Percentiles rank a stretch among this genome's conserved stretches.
Evolutionary conservation across 1,140 invertebrate genomes (phyloP).

Genomic region (Cydia amplana): DNA sequence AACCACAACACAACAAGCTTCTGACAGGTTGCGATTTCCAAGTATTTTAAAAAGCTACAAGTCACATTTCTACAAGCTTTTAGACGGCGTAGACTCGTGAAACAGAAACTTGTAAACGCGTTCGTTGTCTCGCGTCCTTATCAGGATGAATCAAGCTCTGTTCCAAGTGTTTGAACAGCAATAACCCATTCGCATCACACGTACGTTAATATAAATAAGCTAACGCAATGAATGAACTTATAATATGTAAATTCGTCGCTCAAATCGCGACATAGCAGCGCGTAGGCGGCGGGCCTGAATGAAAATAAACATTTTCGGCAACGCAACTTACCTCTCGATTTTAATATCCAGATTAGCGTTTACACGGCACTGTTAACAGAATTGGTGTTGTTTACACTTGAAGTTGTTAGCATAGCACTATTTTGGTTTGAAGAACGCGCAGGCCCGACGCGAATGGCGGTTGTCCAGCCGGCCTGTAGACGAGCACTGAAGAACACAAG

Average conservation of each 20-base stretch:
- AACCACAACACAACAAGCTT: constrained; percentile 31
- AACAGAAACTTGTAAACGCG: neutral
- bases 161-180: constrained; percentile 47
- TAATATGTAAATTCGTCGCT: constrained; percentile 77
- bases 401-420: constrained; percentile 66
- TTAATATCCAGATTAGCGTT: constrained; percentile 75
- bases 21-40: neutral
- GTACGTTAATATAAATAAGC: constrained; percentile 70
- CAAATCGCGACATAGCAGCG: constrained; percentile 71
- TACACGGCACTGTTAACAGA: constrained; percentile 62
- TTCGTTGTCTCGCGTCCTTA: constrained; percentile 34
- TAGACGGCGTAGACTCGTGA: neutral
- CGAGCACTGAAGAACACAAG: constrained; percentile 55
- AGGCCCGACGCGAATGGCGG: constrained; percentile 45
- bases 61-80: neutral
- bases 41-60: neutral
- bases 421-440: constrained; percentile 37
- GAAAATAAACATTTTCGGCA: constrained; percentile 68
- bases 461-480: constrained; percentile 52
- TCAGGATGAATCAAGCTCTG: constrained; percentile 53
- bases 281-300: constrained; percentile 73
- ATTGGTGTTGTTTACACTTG: constrained; percentile 57
- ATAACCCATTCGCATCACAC: constrained; percentile 67
- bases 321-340: constrained; percentile 70
- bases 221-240: constrained; percentile 72